Evolutionary conservation across 2,113 vertebrate species (phyloP).

Genomic region (Phoenicopterus ruber): DNA sequence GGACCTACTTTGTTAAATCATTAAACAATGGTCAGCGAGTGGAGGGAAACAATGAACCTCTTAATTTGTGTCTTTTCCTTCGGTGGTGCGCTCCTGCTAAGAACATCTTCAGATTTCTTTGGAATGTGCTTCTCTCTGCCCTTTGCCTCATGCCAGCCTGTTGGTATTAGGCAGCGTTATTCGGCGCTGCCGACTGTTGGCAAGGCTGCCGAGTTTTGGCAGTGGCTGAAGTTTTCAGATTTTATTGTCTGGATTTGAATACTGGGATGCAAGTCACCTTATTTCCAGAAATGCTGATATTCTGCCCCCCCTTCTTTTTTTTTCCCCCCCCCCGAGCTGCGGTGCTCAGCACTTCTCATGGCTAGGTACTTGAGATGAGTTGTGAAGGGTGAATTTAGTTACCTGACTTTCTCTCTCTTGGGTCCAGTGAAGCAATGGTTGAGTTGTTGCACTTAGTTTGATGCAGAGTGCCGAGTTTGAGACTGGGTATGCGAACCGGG

Average conservation of each 20-base stretch:
- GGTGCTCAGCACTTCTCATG: neutral
- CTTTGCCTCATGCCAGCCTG: neutral
- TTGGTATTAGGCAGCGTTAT: too few species aligned
- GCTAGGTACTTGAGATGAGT: too few species aligned
- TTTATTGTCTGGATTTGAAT: neutral
- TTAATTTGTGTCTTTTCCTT: neutral
- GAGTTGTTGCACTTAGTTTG: neutral
- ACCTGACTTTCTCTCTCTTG: too few species aligned
- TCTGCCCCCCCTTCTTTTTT: too few species aligned
- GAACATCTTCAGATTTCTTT: neutral
- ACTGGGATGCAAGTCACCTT: too few species aligned
- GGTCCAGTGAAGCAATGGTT: neutral
- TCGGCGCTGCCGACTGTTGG: neutral
- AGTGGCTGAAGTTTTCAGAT: neutral
- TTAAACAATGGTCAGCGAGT: conserved; percentile 53
- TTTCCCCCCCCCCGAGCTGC: neutral
- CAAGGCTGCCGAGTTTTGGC: neutral
- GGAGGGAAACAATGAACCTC: neutral
- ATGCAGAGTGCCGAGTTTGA: neutral
- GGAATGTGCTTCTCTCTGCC: neutral
- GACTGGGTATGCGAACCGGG: too few species aligned
- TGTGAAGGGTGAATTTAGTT: neutral
- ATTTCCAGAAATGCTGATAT: neutral
- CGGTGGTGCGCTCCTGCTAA: neutral
- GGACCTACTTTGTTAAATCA: conserved; percentile 58